phyloP scores from a whole-genome alignment of 1,140 invertebrate genomes.

The Drosophila persimilis region DNA sequence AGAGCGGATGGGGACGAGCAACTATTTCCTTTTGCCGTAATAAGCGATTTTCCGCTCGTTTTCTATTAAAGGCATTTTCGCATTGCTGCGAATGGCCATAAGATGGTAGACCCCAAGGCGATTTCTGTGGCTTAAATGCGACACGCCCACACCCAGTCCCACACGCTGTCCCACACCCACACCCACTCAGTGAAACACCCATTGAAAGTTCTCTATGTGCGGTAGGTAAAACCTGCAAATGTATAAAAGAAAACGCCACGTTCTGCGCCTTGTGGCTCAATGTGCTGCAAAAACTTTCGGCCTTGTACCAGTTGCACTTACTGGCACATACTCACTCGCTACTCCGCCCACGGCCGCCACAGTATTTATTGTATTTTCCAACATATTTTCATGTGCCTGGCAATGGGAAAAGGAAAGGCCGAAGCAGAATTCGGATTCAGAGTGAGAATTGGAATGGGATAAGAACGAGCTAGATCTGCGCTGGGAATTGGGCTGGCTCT shows the following conservation, averaged over 20 bases:
- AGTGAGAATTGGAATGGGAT: conserved; percentile 6
- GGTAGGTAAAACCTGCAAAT: conserved; percentile 61
- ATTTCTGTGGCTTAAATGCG: conserved; percentile 73
- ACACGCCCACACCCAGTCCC: conserved; percentile 57
- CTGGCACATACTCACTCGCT: conserved; percentile 22
- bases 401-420: conserved; percentile 22
- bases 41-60: conserved; percentile 77
- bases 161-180: conserved; percentile 25
- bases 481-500: neutral
- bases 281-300: conserved; percentile 73
- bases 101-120: conserved; percentile 67
- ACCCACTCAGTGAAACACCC: conserved; percentile 14
- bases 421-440: neutral
- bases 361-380: conserved; percentile 69
- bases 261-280: conserved; percentile 70
- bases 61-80: conserved; percentile 72
- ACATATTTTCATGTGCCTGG: conserved; percentile 52
- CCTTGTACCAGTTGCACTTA: conserved; percentile 77
- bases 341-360: neutral
- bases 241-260: conserved; percentile 74
- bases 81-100: conserved; percentile 38
- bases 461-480: no score
- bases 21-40: conserved; percentile 59
- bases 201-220: conserved; percentile 43
- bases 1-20: conserved; percentile 14